Evolutionary conservation across 2,113 vertebrate species (phyloP).

Genomic region (Oreochromis spilurus): DNA sequence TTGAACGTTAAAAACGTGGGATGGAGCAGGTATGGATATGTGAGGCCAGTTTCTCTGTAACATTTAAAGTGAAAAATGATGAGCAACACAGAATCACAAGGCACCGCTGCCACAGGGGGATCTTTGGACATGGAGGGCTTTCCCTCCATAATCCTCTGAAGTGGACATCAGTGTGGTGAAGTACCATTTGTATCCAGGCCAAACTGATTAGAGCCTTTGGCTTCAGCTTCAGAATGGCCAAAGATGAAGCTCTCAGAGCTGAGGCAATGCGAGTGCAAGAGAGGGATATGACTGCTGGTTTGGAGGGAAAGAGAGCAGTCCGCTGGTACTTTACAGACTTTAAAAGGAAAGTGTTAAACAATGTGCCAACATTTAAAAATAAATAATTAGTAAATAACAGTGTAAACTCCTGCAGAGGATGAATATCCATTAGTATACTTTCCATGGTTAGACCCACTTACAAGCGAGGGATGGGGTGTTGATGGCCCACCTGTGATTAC

Average conservation of each 20-base stretch:
- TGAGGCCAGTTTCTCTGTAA: neutral
- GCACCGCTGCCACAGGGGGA: neutral
- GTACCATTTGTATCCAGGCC: neutral
- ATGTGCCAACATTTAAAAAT: neutral
- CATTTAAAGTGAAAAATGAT: neutral
- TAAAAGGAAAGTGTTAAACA: neutral
- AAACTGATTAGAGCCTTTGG: neutral
- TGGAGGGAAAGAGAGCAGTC: neutral
- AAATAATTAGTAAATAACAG: neutral
- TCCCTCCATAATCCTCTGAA: neutral
- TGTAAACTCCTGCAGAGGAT: neutral
- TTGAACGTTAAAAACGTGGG: neutral
- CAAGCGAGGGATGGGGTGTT: neutral
- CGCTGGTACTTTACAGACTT: neutral
- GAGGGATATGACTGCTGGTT: rapidly evolving
- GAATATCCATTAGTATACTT: neutral
- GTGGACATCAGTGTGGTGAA: neutral
- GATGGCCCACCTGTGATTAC: neutral
- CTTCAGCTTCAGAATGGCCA: neutral
- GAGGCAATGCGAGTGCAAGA: neutral
- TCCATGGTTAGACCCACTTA: neutral
- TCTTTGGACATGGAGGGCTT: neutral
- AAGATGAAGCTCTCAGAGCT: neutral
- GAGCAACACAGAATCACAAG: neutral
- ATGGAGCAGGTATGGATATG: neutral